Evolutionary conservation across 2,113 vertebrate species (phyloP).

Genomic region (Cyprinodon tularosa): DNA sequence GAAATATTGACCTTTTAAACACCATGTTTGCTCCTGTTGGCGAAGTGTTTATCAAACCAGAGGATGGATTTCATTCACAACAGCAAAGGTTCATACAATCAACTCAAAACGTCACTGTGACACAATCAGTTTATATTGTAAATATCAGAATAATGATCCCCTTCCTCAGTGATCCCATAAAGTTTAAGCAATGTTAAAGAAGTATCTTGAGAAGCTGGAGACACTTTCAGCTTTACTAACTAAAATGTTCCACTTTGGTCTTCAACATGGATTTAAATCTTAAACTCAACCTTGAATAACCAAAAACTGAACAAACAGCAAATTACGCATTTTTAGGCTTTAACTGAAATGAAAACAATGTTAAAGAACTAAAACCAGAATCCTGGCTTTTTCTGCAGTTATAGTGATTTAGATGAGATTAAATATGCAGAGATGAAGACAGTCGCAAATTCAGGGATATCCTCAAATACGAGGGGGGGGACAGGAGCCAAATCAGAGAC

Average conservation of each 20-base stretch:
- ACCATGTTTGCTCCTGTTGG: not conserved
- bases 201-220: no score
- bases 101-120: constrained; percentile 24
- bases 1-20: not conserved
- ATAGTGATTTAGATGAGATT: not conserved
- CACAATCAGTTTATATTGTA: constrained; percentile 54
- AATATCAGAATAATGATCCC: constrained; percentile 45
- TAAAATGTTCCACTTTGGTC: not conserved
- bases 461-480: constrained; percentile 23
- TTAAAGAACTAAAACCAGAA: not conserved
- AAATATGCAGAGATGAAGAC: not conserved
- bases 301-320: not conserved
- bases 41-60: not conserved
- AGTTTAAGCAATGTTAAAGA: no score
- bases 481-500: constrained; percentile 32
- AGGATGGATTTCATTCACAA: constrained; percentile 8
- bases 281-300: not conserved
- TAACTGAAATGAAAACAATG: not conserved
- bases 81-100: constrained; percentile 21
- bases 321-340: not conserved
- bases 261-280: not conserved
- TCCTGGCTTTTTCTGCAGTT: not conserved
- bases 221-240: not conserved
- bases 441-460: constrained; percentile 8
- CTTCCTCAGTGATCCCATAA: constrained; percentile 11